Evolutionary conservation across 1,140 invertebrate genomes (phyloP), one percentile per base, ranked within the genome.

Genomic region (Drosophila obscura): DNA sequence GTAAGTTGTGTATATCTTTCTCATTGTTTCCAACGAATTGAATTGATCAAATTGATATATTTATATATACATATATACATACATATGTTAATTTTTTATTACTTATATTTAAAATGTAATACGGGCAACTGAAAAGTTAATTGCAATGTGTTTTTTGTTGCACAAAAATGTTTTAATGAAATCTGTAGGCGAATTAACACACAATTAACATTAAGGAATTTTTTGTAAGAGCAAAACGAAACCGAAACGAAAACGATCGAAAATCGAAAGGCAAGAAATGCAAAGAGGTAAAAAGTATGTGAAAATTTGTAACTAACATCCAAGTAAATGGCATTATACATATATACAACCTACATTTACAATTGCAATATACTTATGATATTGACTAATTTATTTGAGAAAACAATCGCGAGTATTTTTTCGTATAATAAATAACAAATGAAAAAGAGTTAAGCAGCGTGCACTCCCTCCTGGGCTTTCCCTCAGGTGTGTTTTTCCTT

Each of bases 91-190:
- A 72, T 81, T 81, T 87, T 39, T 35, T 19, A 19, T 39, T 13
- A 28, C 5, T 13, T 85, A 66, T 84, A 87, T 80, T 85, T 75
- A 39, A 39, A 39, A 79, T 82, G 77, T 79, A 58, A 49, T 66
- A 52, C 44, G 73, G 73, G 59, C 67, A 73, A 73, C 57, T 66
- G 51, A 68, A 39, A 45, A 45, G 55, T 80, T 74, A 73, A 87
- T 74, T 77, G 84, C 84, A 88, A 89, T 89, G 76, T 73, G 67
- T 89, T 39, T 87, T 88, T 88, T 88, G 76, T 89, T 89, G 83
- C 83, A 88, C 84, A 83, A 77, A 80, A 80, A 80, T 88, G 76
- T 83, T 88, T 87, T 76, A 83, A 83, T 66, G 61, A 80, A 87
- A 82, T 60, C 50, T 66, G 77, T 82, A 87, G 79, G 64, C 71